Evolutionary conservation across 2,888 invertebrate genomes (phyloP).

Genomic region (Ormyrus pomaceus): DNA sequence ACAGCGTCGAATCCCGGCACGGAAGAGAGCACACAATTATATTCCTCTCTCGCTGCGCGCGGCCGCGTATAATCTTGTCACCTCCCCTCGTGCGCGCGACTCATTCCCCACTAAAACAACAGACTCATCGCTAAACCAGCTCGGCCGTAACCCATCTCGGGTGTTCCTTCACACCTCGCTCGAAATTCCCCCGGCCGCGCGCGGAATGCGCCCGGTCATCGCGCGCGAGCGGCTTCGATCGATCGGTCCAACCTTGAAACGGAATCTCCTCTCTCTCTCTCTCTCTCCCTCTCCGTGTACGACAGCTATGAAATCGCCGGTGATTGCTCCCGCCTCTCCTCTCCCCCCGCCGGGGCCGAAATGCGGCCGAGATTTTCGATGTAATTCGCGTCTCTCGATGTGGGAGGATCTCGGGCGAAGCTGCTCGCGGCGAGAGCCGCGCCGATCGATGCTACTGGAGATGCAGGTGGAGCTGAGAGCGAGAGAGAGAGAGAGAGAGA

Average conservation of each 20-base stretch:
- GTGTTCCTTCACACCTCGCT: neutral
- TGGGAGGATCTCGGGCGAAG: neutral
- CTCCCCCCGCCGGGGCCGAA: constrained; percentile 14
- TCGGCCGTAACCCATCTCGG: neutral
- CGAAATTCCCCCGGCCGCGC: constrained; percentile 1
- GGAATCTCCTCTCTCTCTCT: constrained; percentile 57
- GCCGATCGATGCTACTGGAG: no score
- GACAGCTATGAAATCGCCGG: constrained; percentile 73
- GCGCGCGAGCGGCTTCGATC: constrained; percentile 55
- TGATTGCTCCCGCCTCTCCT: constrained; percentile 67
- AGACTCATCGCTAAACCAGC: neutral
- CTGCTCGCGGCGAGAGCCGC: no score
- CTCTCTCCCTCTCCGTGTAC: constrained; percentile 58
- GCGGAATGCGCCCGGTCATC: constrained; percentile 72
- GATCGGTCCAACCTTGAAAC: constrained; percentile 66
- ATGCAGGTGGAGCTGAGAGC: no score
- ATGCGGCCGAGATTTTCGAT: constrained; percentile 36
- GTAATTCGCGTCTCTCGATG: neutral
- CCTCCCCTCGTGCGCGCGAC: no score
- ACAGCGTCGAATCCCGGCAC: no score
- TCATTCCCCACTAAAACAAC: neutral
- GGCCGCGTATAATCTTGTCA: no score
- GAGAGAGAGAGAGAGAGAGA: no score
- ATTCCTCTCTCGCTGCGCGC: no score
- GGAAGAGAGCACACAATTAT: no score